Base-by-base conservation (phyloP, 2,888 invertebrate genomes). In the Zele albiditarsus region DNA sequence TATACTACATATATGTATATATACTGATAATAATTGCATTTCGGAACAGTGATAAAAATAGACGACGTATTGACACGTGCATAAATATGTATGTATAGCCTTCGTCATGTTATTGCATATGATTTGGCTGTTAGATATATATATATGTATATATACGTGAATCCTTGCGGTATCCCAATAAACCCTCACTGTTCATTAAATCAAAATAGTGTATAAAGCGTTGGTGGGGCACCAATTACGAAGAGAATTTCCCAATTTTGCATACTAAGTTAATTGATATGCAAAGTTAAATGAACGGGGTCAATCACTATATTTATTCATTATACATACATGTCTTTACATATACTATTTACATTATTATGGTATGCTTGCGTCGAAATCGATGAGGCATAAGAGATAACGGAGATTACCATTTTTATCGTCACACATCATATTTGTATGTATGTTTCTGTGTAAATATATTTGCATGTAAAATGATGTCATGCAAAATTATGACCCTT, bases 361-460 rank as follows among this genome's bases (percentile, higher is more conserved):
- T 8, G 14, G 2, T 25, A 25, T 62, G 10, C 33, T 62, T 16
- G 16, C 58, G 31, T 57, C 46, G 31, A 31, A 53, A 68, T 68
- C 68, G 68, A 68, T 68, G 53, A n/a, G 53, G 25, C 46, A 53
- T 68, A 42, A 53, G 27, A 53, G 68, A 68, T 68, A 68, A 68
- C 49, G 16, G 25, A 46, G 67, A 67, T 67, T 53, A 53, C 53
- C 28, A 31, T 68, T 53, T 53, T 69, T 38, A 57, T 69, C 69
- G 14, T 23, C 33, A 38, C 14, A 12, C 28, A 57, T n/a, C 33
- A 67, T 53, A 27, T 38, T 12, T 57, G 20, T 12, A 69, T 28
- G 14, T 28, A 42, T 49, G 31, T 31, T 16, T 67, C n/a, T n/a
- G n/a, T n/a, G n/a, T 16, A n/a, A 12, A 31, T 10, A n/a, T 1